Percentiles rank a stretch among this genome's conserved stretches.
Conservation (phyloP, 2,888 invertebrate genomes). For the Rotaria magnacalcarata region DNA sequence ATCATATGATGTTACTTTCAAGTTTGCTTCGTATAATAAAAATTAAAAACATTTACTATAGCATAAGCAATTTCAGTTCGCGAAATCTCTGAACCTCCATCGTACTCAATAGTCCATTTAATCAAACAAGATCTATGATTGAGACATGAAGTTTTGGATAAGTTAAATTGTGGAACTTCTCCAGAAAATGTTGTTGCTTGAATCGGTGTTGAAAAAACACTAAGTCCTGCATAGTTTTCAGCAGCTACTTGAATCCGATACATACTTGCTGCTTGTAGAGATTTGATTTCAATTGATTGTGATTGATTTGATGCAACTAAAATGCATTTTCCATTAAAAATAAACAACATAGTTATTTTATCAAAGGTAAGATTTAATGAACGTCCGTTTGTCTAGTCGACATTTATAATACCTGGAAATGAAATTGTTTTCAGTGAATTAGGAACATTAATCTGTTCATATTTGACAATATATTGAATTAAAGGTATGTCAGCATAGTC, state of each 20-base stretch:
- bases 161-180: neutral
- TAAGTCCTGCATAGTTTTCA: neutral
- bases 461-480: neutral
- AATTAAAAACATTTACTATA: neutral
- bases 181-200: neutral
- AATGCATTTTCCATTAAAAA: neutral
- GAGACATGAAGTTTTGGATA: slow-evolving; percentile 1
- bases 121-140: neutral
- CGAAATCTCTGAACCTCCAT: neutral
- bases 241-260: neutral
- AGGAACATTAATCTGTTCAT: neutral
- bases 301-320: neutral
- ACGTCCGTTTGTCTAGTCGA: too few species aligned
- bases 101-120: neutral
- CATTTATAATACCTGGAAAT: neutral
- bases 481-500: neutral
- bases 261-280: neutral
- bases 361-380: too few species aligned
- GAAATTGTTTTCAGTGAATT: neutral
- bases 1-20: neutral
- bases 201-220: neutral
- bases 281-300: neutral
- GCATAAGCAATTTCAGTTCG: neutral
- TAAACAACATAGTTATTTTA: too few species aligned
- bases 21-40: neutral